A percentile compares a stretch with the other conserved stretches of the same genome.
phyloP scores from a whole-genome alignment of 2,113 vertebrate genomes.

The Xenus cinereus region DNA sequence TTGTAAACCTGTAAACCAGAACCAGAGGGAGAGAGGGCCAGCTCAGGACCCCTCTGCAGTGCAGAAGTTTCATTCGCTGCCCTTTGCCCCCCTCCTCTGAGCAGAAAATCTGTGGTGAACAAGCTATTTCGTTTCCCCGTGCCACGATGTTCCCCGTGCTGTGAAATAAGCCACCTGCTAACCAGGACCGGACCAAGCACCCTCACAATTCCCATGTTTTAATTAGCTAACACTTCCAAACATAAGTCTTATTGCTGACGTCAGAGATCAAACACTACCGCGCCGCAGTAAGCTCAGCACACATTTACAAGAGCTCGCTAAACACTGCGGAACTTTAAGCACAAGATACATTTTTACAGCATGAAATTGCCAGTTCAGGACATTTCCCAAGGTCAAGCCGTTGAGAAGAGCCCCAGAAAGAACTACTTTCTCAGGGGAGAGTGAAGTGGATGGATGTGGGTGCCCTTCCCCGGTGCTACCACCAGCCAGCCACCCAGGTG shows the following conservation, averaged over 20 bases:
- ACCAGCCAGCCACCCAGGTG: background rate
- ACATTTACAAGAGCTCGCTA: background rate
- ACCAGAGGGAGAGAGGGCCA: background rate
- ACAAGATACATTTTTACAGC: background rate
- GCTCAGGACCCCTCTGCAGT: background rate
- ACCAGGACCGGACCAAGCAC: background rate
- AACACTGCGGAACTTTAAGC: background rate
- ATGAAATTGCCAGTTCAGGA: background rate
- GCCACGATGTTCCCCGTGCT: background rate
- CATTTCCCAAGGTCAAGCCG: background rate
- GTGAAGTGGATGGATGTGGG: rapidly evolving
- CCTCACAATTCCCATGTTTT: background rate
- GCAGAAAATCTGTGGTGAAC: background rate
- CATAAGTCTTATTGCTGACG: background rate
- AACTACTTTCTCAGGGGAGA: background rate
- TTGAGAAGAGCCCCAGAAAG: background rate
- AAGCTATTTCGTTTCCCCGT: background rate
- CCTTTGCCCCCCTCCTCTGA: background rate
- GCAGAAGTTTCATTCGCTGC: background rate
- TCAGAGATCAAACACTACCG: background rate
- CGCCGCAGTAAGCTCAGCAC: background rate
- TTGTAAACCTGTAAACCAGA: background rate
- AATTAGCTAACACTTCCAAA: slow-evolving; percentile 28
- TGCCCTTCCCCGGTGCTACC: background rate
- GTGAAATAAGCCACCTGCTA: background rate